Evolutionary conservation across 2,888 invertebrate species (phyloP).

Genomic region (Pyrgus malvae): DNA sequence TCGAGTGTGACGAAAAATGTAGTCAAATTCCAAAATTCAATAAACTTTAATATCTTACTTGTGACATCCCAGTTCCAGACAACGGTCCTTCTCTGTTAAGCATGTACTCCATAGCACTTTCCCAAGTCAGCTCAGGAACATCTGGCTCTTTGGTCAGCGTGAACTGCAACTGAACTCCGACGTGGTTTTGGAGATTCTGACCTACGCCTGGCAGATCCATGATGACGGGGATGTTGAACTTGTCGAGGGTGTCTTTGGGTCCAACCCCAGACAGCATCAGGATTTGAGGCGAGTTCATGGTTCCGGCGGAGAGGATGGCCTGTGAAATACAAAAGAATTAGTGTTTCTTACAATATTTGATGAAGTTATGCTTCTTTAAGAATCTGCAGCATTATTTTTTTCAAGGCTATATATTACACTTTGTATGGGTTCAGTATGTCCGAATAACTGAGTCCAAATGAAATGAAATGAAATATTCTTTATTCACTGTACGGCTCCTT

Average conservation of each 20-base stretch:
- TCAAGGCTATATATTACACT: too few species aligned
- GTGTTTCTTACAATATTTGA: too few species aligned
- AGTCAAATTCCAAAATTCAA: too few species aligned
- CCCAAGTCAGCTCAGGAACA: conserved; percentile 82
- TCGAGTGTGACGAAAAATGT: too few species aligned
- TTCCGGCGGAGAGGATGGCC: conserved; percentile 83
- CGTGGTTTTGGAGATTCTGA: conserved; percentile 86
- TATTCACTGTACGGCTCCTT: too few species aligned
- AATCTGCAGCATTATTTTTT: too few species aligned
- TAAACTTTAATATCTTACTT: conserved; percentile 56
- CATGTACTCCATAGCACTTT: conserved; percentile 83
- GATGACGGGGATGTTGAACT: conserved; percentile 81
- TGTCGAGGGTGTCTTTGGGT: conserved; percentile 81
- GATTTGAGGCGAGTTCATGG: conserved; percentile 85
- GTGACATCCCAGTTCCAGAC: conserved; percentile 85
- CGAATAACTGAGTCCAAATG: too few species aligned
- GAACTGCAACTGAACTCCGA: conserved; percentile 83
- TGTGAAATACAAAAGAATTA: too few species aligned
- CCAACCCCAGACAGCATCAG: conserved; percentile 86
- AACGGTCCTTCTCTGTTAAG: conserved; percentile 83
- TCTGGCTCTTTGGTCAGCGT: conserved; percentile 74
- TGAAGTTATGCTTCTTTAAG: too few species aligned
- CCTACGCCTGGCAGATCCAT: conserved; percentile 86
- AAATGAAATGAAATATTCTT: too few species aligned
- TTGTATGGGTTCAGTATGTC: too few species aligned